phyloP scores from a whole-genome alignment of 2,888 invertebrate species.

The Poecilobothrus nobilitatus region DNA sequence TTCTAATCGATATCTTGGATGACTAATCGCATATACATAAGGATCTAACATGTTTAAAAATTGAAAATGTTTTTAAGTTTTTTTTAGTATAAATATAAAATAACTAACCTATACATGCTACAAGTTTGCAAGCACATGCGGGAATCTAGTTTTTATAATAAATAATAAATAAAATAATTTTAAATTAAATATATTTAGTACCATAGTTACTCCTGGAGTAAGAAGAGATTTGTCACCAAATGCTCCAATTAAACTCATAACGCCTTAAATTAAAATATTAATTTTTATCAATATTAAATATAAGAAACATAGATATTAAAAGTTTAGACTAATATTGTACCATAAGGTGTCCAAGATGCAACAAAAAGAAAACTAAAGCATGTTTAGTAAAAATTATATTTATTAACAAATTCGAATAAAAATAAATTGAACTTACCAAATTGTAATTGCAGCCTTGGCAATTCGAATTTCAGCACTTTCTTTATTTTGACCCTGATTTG shows the following conservation, averaged over 20 bases:
- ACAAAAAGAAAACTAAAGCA: conserved; percentile 58
- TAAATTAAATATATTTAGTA: neutral
- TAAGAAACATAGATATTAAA: neutral
- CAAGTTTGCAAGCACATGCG: conserved; percentile 75
- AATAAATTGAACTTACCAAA: conserved; percentile 45
- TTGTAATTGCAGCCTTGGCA: conserved; percentile 80
- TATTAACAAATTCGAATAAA: neutral
- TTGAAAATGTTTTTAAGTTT: neutral
- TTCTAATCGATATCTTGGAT: conserved; percentile 78
- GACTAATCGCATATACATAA: conserved; percentile 83
- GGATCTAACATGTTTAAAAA: conserved; percentile 51
- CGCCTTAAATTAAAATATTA: conserved; percentile 8
- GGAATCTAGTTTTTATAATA: conserved; percentile 47
- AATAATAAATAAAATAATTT: neutral
- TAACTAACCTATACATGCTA: conserved; percentile 59
- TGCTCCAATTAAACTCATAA: conserved; percentile 64
- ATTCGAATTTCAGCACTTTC: conserved; percentile 75
- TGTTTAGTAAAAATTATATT: neutral
- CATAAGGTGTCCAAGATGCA: conserved; percentile 86
- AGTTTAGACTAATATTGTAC: conserved; percentile 36
- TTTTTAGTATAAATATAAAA: too few relatives aligned
- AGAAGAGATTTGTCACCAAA: conserved; percentile 64
- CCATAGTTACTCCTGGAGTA: conserved; percentile 68
- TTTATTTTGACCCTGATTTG: conserved; percentile 54
- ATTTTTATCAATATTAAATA: too few relatives aligned